A percentile compares a stretch with the other conserved stretches of the same genome.
These are phyloP conservation scores for Melipona quadrifasciata DNA, from an alignment of 1,140 invertebrate genomes.

Conservation along the genomic window DNA sequence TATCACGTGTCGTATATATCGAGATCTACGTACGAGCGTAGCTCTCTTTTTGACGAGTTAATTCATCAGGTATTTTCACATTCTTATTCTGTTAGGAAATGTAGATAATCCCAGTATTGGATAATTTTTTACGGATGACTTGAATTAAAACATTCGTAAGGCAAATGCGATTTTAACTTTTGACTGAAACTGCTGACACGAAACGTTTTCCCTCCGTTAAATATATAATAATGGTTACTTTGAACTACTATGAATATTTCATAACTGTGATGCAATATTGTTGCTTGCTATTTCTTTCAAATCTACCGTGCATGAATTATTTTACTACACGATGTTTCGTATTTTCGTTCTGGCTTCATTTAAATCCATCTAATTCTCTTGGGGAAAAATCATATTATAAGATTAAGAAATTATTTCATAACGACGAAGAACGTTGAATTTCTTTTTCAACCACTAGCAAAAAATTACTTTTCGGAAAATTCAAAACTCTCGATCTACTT, in stretches of 20 bases:
- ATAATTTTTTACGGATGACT: background rate
- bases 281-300: background rate
- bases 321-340: background rate
- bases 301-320: background rate
- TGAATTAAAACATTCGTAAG: constrained; percentile 3
- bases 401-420: background rate
- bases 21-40: background rate
- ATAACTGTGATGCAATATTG: background rate
- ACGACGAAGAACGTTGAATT: background rate
- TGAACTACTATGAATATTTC: constrained; percentile 34
- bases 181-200: background rate
- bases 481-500: background rate
- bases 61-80: background rate
- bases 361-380: constrained; percentile 3
- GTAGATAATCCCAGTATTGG: background rate
- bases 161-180: background rate
- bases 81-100: background rate
- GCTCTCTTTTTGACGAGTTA: background rate
- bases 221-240: background rate
- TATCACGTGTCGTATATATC: background rate
- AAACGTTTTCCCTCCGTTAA: background rate
- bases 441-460: background rate
- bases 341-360: background rate
- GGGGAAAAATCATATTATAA: background rate
- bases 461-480: background rate